These are phyloP conservation scores for Furcula furcula DNA, from an alignment of 2,888 invertebrate species.

Conservation along the genomic window DNA sequence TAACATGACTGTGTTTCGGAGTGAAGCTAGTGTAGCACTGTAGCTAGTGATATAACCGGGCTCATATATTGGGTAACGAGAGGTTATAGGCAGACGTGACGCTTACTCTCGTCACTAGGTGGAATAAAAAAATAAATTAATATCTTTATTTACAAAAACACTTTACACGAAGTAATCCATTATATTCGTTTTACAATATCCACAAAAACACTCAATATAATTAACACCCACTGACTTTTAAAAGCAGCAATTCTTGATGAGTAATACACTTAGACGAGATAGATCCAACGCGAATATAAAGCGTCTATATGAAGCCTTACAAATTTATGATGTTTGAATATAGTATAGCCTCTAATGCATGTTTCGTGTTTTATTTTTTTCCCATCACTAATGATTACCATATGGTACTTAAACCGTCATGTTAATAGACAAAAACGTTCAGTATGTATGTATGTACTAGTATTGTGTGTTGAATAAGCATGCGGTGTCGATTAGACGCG, in stretches of 20 bases:
- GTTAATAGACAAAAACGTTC: conserved; percentile 47
- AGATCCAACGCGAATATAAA: conserved; percentile 2
- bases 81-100: too few relatives aligned
- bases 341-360: conserved; percentile 35
- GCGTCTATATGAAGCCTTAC: conserved; percentile 6
- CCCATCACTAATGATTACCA: conserved; percentile 48
- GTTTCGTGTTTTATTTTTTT: conserved; percentile 43
- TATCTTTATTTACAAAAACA: too few relatives aligned
- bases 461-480: conserved; percentile 36
- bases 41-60: too few relatives aligned
- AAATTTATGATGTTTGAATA: conserved; percentile 28
- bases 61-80: too few relatives aligned
- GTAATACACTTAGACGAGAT: not conserved
- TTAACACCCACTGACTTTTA: not conserved
- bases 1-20: too few relatives aligned
- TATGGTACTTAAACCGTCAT: conserved; percentile 43
- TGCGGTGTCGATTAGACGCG: conserved; percentile 52
- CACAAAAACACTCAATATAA: not conserved
- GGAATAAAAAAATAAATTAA: too few relatives aligned
- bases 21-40: too few relatives aligned
- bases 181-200: not conserved
- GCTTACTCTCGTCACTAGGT: too few relatives aligned
- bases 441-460: too few relatives aligned
- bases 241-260: not conserved
- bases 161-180: too few relatives aligned